Evolutionary conservation across 2,113 vertebrate genomes (phyloP), one percentile per base, ranked within the genome.

Genomic region (Dasypus novemcinctus): DNA sequence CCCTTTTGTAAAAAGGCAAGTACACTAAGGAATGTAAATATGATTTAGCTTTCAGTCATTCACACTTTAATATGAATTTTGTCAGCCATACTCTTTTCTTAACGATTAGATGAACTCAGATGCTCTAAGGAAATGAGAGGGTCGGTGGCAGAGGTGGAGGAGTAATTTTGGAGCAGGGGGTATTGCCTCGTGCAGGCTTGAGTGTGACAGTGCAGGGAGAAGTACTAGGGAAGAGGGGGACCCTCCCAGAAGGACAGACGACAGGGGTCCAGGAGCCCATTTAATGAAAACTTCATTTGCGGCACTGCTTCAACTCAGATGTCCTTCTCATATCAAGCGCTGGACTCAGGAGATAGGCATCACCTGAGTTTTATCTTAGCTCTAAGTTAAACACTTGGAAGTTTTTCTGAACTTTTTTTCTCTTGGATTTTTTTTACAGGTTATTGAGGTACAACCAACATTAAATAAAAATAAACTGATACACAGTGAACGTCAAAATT

Each of bases 141-240:
- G 1, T 23, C 33, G 49, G 3, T 38, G 33, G 57, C 29, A 1
- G 0, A 0, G 11, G 27, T 13, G 15, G 14, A 78, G 33, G 54
- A 29, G 15, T 3, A 1, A 14, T 21, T 54, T 49, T 33, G 5
- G 38, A 75, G 29, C 25, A n/a, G 49, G 72, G 8, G 49, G 4
- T 18, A 1, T 21, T 21, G 41, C 43, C 43, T 71, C 8, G 2
- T 4, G 15, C 3, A 54, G 18, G 13, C 41, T 86, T 9, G 2
- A 21, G 2, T 11, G 41, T 59, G 41, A 59, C 18, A 5, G 31
- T 0, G 3, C 20, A 81, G 49, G n/a, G 33, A 18, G 25, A 76
- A 61, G 66, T 9, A 14, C 49, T n/a, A 9, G 29, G 52, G 33
- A 69, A 61, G 52, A 61, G 17, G 31, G 21, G 72, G 4, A 2